phyloP scores from a whole-genome alignment of 2,797 vertebrate species.

The Parauchenoglanis ngamensis region DNA sequence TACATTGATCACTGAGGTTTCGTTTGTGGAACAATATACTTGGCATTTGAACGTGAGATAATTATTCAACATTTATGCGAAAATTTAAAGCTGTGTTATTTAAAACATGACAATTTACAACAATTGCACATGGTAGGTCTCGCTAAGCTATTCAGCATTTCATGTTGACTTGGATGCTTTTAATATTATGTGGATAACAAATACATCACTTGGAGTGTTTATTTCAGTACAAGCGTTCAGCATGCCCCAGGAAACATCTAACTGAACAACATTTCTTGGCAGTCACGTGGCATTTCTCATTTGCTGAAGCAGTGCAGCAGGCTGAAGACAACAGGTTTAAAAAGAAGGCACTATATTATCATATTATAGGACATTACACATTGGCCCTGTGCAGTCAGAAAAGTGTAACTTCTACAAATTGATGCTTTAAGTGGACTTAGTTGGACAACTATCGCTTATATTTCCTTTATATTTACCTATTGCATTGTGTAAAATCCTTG shows the following conservation, averaged over 20 bases:
- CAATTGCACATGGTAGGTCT: not conserved
- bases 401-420: not conserved
- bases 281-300: conserved; percentile 46
- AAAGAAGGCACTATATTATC: not conserved
- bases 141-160: not conserved
- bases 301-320: conserved; percentile 22
- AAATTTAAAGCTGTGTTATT: not conserved
- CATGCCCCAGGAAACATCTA: conserved; percentile 24
- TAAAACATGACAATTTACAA: not conserved
- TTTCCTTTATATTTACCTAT: not conserved
- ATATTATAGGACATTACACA: not conserved
- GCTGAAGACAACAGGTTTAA: conserved; percentile 22
- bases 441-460: not conserved
- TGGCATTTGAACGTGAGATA: not conserved
- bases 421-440: not conserved
- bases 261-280: conserved; percentile 42
- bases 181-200: not conserved
- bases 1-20: not conserved
- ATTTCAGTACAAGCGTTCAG: conserved; percentile 24
- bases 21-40: not conserved
- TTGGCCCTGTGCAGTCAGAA: not conserved
- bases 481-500: not conserved
- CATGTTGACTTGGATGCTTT: not conserved
- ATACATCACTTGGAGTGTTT: not conserved
- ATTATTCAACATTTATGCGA: not conserved